phyloP scores from a whole-genome alignment of 2,888 invertebrate species.

The Ennomos quercinarius region DNA sequence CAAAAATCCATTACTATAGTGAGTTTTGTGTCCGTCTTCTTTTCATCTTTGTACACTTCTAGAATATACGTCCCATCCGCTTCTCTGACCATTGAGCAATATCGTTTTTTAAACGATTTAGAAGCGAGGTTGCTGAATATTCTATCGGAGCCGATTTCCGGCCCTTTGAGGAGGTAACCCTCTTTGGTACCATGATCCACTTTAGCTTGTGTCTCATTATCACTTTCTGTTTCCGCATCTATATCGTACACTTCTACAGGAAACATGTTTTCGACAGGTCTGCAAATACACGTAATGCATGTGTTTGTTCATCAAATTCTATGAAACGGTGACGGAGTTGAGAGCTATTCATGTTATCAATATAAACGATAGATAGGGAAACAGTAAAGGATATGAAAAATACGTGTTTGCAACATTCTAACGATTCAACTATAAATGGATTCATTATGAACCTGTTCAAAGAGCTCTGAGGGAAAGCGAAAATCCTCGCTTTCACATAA shows the following conservation, averaged over 20 bases:
- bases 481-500: constrained; percentile 20
- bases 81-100: constrained; percentile 95
- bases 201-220: constrained; percentile 90
- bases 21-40: constrained; percentile 95
- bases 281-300: constrained; percentile 44
- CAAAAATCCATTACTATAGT: constrained; percentile 98
- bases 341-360: constrained; percentile 9
- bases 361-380: neutral
- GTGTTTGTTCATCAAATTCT: constrained; percentile 12
- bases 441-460: constrained; percentile 21
- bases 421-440: constrained; percentile 12
- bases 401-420: neutral
- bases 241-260: constrained; percentile 95
- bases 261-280: constrained; percentile 70
- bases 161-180: constrained; percentile 96
- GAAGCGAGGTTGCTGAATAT: constrained; percentile 97
- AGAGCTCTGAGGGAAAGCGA: constrained; percentile 21
- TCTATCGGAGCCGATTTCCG: constrained; percentile 95
- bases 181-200: constrained; percentile 94
- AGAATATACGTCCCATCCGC: constrained; percentile 96
- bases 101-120: constrained; percentile 95
- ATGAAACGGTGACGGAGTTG: constrained; percentile 10
- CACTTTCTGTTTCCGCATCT: constrained; percentile 93
- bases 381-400: constrained; percentile 4
- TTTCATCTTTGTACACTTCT: constrained; percentile 97